These are phyloP conservation scores for Oligia strigilis DNA, from an alignment of 2,888 invertebrate genomes.

Conservation along the genomic window DNA sequence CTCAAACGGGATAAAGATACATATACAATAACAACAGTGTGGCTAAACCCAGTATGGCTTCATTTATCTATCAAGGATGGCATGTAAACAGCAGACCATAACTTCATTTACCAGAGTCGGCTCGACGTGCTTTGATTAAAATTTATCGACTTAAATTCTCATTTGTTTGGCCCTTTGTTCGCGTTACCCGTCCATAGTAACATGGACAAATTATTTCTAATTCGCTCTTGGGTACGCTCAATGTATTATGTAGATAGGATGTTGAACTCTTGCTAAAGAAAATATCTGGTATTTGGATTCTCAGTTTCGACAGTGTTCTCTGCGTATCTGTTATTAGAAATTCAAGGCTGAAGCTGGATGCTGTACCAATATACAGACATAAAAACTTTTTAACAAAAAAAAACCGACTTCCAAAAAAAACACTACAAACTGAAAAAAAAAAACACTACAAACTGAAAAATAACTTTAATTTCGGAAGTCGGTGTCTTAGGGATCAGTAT, in stretches of 20 bases:
- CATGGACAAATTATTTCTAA: conserved; percentile 65
- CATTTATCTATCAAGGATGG: conserved; percentile 67
- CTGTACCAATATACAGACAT: background rate
- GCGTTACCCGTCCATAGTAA: conserved; percentile 57
- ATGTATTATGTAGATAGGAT: conserved; percentile 49
- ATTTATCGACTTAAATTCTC: conserved; percentile 81
- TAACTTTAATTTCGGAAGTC: too few relatives aligned
- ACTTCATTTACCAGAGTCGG: conserved; percentile 75
- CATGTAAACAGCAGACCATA: conserved; percentile 73
- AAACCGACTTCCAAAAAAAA: too few relatives aligned
- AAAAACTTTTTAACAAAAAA: too few relatives aligned
- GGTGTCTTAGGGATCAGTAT: too few relatives aligned
- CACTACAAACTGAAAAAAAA: too few relatives aligned
- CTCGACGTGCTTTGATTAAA: conserved; percentile 76
- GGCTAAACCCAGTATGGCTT: conserved; percentile 38
- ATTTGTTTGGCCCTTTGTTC: conserved; percentile 69
- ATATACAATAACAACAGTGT: conserved; percentile 10
- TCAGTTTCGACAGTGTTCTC: too few relatives aligned
- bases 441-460: too few relatives aligned
- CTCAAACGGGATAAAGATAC: background rate
- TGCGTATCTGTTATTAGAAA: background rate
- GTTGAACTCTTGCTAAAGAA: conserved; percentile 12
- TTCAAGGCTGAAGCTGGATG: background rate
- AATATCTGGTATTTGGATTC: conserved; percentile 12
- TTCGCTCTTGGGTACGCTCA: conserved; percentile 45